Base-by-base conservation (phyloP, 2,888 invertebrate species). In the Heteromyza rotundicornis region DNA sequence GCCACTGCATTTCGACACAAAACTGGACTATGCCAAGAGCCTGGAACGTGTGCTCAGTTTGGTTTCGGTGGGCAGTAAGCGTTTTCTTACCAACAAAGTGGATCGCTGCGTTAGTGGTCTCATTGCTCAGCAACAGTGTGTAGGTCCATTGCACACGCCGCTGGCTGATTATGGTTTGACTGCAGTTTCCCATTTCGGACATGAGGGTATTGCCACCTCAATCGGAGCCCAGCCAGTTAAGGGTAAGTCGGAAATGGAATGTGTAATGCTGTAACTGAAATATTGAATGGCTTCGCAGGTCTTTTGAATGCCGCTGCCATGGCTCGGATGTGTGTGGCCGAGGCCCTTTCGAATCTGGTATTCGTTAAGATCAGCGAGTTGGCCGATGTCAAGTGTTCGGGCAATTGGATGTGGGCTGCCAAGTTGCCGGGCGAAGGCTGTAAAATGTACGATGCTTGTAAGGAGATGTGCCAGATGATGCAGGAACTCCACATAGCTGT, bases 371-470 rank as follows among this genome's bases (percentile, higher is more conserved):
- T 91, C 54, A 85, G 86, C 0, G 85, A 86, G 59, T 72, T 90
- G 20, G 85, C 91, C 83, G 98, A 99, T 83, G 91, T 98, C 1
- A 99, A 98, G 84, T 98, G 98, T 81, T 96, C 96, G 44, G 98
- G 95, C n/a, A 99, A 99, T 84, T 99, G 98, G 98, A 99, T 99
- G 99, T 99, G 98, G 98, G 92, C 96, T 0, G 98, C 98, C 12
- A 98, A 98, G 84, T 85, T 96, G 17, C 91, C 92, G 0, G 94
- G 92, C 0, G 98, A 97, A 81, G 98, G 98, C 1, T 94, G 94
- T 1, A 89, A 90, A 16, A 85, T 99, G 23, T 92, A 90, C 66
- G 90, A 90, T 64, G 95, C 98, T 0, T 98, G 98, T 77, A 84
- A 85, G 40, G 94, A 96, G 16, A 92, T 98, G 88, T 96, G 96